These are phyloP conservation scores for Ciconia boyciana DNA, from an alignment of 2,113 vertebrate species.

Conservation along the genomic window DNA sequence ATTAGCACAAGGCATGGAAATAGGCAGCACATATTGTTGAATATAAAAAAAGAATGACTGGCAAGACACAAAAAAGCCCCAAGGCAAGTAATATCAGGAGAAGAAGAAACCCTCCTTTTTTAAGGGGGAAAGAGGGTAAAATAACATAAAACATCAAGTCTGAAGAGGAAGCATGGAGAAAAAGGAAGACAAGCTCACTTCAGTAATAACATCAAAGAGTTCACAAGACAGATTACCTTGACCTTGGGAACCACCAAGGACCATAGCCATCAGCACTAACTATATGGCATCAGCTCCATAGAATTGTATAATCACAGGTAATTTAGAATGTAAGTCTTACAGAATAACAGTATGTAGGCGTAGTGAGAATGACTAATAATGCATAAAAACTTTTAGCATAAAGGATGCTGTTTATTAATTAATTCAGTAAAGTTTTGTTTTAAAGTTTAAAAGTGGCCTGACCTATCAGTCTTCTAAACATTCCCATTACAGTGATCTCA, in stretches of 20 bases:
- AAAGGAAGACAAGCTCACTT: not conserved
- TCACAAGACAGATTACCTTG: not conserved
- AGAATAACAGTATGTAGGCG: not conserved
- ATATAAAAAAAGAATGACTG: not conserved
- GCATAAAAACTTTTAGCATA: not conserved
- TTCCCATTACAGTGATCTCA: not conserved
- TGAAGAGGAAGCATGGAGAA: not conserved
- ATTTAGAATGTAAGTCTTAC: not conserved
- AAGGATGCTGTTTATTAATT: not conserved
- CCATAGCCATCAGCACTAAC: not conserved
- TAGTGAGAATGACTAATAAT: not conserved
- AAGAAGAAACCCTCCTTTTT: not conserved
- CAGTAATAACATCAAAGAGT: not conserved
- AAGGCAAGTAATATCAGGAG: not conserved
- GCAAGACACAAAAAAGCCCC: not conserved
- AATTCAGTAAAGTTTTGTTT: not conserved
- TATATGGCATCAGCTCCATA: not conserved
- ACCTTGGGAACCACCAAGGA: not conserved
- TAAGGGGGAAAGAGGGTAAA: fast-evolving
- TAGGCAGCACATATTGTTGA: not conserved
- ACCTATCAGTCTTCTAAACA: not conserved
- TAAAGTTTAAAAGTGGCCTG: not conserved
- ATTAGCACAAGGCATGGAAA: not conserved
- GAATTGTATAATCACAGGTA: not conserved
- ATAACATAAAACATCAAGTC: not conserved